Conservation (phyloP, 2,888 invertebrate species). For the Lasioglossum lativentre region DNA sequence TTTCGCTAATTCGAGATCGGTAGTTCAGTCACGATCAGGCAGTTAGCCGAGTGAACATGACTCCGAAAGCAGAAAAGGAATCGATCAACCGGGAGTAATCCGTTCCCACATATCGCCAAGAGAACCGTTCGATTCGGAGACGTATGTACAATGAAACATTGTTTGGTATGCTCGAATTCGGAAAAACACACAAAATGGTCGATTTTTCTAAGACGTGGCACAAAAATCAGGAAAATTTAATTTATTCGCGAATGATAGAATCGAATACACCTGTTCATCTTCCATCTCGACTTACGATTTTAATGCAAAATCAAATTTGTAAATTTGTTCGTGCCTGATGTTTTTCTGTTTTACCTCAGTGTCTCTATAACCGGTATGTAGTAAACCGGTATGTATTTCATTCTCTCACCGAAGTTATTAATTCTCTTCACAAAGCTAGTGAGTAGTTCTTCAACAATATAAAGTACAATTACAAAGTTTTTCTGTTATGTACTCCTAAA, state of each 20-base stretch:
- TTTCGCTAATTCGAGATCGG: conserved; percentile 51
- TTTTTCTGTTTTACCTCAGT: too few relatives aligned
- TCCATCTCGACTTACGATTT: too few relatives aligned
- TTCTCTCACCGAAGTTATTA: too few relatives aligned
- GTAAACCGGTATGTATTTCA: too few relatives aligned
- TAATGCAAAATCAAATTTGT: too few relatives aligned
- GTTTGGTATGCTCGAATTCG: not conserved
- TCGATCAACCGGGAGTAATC: conserved; percentile 40
- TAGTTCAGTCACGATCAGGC: conserved; percentile 58
- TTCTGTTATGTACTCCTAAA: too few relatives aligned
- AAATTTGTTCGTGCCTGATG: too few relatives aligned
- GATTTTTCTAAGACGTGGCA: not conserved
- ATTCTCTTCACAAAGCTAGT: too few relatives aligned
- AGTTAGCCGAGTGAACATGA: conserved; percentile 39
- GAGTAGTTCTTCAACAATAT: too few relatives aligned
- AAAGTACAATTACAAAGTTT: too few relatives aligned
- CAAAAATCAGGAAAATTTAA: not conserved
- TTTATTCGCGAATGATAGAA: not conserved
- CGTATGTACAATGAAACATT: not conserved
- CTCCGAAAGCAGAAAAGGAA: conserved; percentile 43
- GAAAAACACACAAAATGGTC: too few relatives aligned
- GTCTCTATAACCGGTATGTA: too few relatives aligned
- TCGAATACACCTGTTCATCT: not conserved
- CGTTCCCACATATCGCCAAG: conserved; percentile 54
- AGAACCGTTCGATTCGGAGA: not conserved